Evolutionary conservation across 2,113 vertebrate genomes (phyloP), one percentile per base, ranked within the genome.

Genomic region (Dasyornis broadbenti): DNA sequence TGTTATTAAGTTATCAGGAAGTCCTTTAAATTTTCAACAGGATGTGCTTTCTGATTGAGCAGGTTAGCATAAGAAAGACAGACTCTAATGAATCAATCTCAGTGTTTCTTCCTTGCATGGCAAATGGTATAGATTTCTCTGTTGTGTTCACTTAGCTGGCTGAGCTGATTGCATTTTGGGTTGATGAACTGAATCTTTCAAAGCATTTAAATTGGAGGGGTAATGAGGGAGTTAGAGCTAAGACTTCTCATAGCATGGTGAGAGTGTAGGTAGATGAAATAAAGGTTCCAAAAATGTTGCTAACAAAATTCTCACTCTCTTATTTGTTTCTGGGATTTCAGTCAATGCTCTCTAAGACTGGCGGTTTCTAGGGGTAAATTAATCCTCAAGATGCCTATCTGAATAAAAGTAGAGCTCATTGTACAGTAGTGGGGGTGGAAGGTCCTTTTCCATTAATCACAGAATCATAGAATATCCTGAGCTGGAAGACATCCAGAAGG

Each of bases 131-230:
- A 89, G 89, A 91, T 95, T 95, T 92, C 78, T 95, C 57, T 92
- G 91, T 72, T 95, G 49, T 91, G 83, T 73, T 96, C 87, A 80
- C 56, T 83, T 73, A 86, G 49, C 78, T 86, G 56, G 39, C 75
- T 86, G 90, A 88, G 90, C 64, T 90, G 85, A 96, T 96, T 94
- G 60, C 90, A 86, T 91, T 95, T 91, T 66, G 60, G 44, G 59
- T 94, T 94, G 93, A 90, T 96, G 94, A 93, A 81, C 75, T 90
- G 71, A 45, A 86, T 92, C 93, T 83, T 93, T 96, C 82, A 94
- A 94, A 91, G 86, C 68, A 77, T 94, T 95, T 90, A 91, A 82
- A 89, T 77, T 94, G 54, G 64, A 94, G 22, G 26, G 68, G 68
- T 87, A 95, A 95, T 91, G 82, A 94, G 59, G 64, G 78, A 80